These are phyloP conservation scores for Leptodactylus fallax DNA, from an alignment of 2,797 vertebrate species.

Conservation along the genomic window DNA sequence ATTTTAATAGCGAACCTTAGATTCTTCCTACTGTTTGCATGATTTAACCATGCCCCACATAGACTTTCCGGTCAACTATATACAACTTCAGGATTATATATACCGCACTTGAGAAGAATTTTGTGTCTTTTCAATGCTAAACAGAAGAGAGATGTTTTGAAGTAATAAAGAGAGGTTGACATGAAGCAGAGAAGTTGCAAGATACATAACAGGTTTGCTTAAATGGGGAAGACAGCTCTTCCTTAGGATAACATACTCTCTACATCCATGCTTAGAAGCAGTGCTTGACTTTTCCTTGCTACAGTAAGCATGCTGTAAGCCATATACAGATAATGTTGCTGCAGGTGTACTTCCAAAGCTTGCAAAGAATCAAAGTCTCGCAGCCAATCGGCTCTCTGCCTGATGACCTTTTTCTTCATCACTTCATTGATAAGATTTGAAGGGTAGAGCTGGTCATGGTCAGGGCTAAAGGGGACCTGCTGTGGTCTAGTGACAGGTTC, in stretches of 20 bases:
- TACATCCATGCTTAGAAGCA: constrained; percentile 76
- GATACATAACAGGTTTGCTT: constrained; percentile 64
- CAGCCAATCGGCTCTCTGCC: constrained; percentile 80
- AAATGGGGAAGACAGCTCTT: constrained; percentile 72
- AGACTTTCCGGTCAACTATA: not conserved
- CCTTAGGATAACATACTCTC: constrained; percentile 75
- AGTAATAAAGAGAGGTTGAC: constrained; percentile 72
- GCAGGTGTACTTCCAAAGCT: constrained; percentile 84
- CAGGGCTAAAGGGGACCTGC: constrained; percentile 77
- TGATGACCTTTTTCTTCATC: constrained; percentile 86
- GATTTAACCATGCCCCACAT: not conserved
- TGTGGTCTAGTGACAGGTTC: constrained; percentile 78
- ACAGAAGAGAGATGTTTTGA: constrained; percentile 64
- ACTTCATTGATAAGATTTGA: constrained; percentile 85
- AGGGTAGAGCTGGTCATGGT: constrained; percentile 89
- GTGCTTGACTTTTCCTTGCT: constrained; percentile 76
- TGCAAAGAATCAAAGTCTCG: constrained; percentile 75
- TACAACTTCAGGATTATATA: not conserved
- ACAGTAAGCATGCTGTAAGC: constrained; percentile 80
- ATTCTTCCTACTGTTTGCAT: not conserved
- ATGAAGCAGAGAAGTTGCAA: constrained; percentile 80
- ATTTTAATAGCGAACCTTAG: not conserved
- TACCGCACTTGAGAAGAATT: not conserved
- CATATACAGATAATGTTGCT: constrained; percentile 76
- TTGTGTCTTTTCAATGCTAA: constrained; percentile 32